phyloP scores from a whole-genome alignment of 37 sponge, comb jelly and placozoan genomes.

The Crambe crambe region DNA sequence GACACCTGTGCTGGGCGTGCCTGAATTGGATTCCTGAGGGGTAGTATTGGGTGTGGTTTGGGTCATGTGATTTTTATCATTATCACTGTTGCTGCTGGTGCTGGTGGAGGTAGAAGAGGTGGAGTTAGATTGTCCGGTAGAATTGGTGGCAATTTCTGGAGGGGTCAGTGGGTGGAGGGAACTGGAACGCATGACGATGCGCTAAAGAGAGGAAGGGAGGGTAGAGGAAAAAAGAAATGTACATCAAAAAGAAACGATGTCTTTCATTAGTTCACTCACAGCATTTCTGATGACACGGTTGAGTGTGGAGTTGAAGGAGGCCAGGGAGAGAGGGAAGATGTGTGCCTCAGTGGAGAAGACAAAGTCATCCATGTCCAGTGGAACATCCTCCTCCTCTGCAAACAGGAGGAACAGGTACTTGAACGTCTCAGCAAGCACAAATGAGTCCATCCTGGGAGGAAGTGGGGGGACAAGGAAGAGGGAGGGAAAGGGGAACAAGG shows the following conservation, averaged over 20 bases:
- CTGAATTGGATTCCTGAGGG: neutral
- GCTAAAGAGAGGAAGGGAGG: neutral
- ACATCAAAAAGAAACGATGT: too few species aligned
- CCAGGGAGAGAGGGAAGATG: slow-evolving; percentile 79
- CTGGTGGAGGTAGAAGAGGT: slow-evolving; percentile 4
- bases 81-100: neutral
- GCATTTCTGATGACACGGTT: slow-evolving; percentile 6
- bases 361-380: slow-evolving; percentile 84
- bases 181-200: neutral
- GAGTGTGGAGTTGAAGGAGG: slow-evolving; percentile 23
- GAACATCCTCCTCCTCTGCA: slow-evolving; percentile 83
- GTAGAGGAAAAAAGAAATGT: too few species aligned
- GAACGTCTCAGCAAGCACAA: slow-evolving; percentile 96
- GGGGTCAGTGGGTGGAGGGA: neutral
- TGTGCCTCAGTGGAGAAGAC: slow-evolving; percentile 97
- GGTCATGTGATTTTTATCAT: neutral
- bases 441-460: slow-evolving; percentile 87
- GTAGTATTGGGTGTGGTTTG: neutral
- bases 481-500: neutral
- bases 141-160: slow-evolving; percentile 11
- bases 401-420: slow-evolving; percentile 94
- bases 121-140: neutral
- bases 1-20: slow-evolving; percentile 4
- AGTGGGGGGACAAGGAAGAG: neutral
- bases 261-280: too few species aligned